These are phyloP conservation scores for Stratiolaelaps scimitus DNA, from an alignment of 1,140 invertebrate genomes.

Conservation along the genomic window DNA sequence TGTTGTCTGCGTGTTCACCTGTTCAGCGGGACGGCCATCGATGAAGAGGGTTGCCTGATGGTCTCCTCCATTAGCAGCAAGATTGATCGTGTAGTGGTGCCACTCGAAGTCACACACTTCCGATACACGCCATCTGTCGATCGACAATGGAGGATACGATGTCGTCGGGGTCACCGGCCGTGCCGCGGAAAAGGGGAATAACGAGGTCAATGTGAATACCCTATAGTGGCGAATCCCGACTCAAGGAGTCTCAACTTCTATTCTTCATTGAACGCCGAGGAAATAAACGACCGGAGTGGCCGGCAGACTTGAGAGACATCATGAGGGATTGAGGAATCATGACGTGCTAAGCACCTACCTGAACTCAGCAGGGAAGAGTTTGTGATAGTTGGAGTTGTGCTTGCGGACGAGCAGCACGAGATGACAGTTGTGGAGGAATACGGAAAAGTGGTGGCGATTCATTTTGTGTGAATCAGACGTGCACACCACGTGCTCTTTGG, in stretches of 20 bases:
- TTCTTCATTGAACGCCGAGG: too few relatives aligned
- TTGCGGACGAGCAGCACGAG: constrained; percentile 72
- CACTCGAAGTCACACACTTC: constrained; percentile 89
- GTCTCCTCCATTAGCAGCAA: constrained; percentile 49
- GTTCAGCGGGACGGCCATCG: constrained; percentile 58
- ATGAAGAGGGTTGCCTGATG: constrained; percentile 69
- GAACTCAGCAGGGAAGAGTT: constrained; percentile 49
- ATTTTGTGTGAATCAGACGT: constrained; percentile 92
- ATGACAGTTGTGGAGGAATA: constrained; percentile 91
- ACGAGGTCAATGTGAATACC: too few relatives aligned
- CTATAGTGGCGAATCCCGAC: too few relatives aligned
- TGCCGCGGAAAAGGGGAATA: too few relatives aligned
- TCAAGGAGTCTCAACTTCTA: too few relatives aligned
- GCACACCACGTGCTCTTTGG: constrained; percentile 88
- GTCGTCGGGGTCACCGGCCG: too few relatives aligned
- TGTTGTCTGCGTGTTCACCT: too few relatives aligned
- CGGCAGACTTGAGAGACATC: too few relatives aligned
- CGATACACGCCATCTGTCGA: constrained; percentile 40
- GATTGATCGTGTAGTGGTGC: constrained; percentile 93
- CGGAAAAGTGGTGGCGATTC: constrained; percentile 93
- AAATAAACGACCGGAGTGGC: too few relatives aligned
- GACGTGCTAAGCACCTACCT: constrained; percentile 44
- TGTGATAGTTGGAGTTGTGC: constrained; percentile 72
- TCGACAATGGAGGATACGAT: too few relatives aligned
- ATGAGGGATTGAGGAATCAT: too few relatives aligned